Percentiles rank a stretch among this genome's conserved stretches.
These are phyloP conservation scores for Sabatieria punctata DNA, from an alignment of 2,888 invertebrate species.

Conservation along the genomic window DNA sequence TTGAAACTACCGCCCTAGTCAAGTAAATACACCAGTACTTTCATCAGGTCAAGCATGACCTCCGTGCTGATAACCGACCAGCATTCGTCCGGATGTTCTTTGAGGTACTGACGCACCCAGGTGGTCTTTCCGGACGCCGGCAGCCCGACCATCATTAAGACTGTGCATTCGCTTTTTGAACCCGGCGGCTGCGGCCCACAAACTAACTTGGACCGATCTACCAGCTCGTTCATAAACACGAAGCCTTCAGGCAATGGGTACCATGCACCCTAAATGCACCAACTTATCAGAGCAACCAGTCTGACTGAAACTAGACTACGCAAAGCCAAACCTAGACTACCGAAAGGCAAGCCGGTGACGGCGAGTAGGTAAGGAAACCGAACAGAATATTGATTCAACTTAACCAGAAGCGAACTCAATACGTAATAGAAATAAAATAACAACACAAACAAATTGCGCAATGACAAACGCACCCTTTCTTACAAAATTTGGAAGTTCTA, in stretches of 20 bases:
- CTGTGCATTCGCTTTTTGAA: constrained; percentile 6
- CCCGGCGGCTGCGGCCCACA: constrained; percentile 45
- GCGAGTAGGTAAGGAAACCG: too few relatives aligned
- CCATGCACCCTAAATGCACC: constrained; percentile 30
- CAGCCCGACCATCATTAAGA: constrained; percentile 80
- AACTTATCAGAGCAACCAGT: too few relatives aligned
- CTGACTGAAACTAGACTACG: too few relatives aligned
- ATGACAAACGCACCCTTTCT: constrained; percentile 18
- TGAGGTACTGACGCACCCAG: constrained; percentile 55
- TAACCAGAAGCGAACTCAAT: too few relatives aligned
- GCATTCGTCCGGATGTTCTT: constrained; percentile 53
- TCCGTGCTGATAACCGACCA: constrained; percentile 76
- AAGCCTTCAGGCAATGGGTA: constrained; percentile 37
- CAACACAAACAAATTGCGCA: too few relatives aligned
- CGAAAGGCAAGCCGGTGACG: too few relatives aligned
- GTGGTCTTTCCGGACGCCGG: constrained; percentile 81
- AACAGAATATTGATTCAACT: too few relatives aligned
- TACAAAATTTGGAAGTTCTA: constrained; percentile 22
- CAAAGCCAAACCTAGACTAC: too few relatives aligned
- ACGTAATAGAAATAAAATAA: too few relatives aligned
- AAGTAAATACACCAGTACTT: constrained; percentile 25
- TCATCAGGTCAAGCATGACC: constrained; percentile 73
- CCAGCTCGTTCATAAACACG: constrained; percentile 40
- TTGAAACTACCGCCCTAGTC: background rate
- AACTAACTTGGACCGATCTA: constrained; percentile 43